Percentiles rank a stretch among this genome's conserved stretches.
These are phyloP conservation scores for Tiliqua scincoides DNA, from an alignment of 2,113 vertebrate species.

Conservation along the genomic window DNA sequence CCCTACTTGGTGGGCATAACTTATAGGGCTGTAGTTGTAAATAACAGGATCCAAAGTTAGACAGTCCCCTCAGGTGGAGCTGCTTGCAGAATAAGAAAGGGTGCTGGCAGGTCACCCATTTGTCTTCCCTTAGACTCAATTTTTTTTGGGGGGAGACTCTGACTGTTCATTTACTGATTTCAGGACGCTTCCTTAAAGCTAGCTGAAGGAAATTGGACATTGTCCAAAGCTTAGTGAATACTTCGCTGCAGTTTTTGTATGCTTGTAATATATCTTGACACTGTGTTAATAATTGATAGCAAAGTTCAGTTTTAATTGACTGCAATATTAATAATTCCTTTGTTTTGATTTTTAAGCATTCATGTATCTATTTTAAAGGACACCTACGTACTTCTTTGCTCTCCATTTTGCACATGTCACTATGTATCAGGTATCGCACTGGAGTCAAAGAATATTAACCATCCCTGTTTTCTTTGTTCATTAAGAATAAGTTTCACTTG, in stretches of 20 bases:
- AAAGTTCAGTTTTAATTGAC: constrained; percentile 32
- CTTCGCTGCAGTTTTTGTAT: constrained; percentile 19
- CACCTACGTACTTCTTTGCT: constrained; percentile 4
- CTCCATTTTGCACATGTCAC: constrained; percentile 5
- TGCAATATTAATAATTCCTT: constrained; percentile 31
- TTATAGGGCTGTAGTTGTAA: not conserved
- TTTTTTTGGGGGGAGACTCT: not conserved
- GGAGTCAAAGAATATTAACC: not conserved
- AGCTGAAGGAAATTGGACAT: not conserved
- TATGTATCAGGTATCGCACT: not conserved
- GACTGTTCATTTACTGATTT: not conserved
- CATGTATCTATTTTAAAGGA: constrained; percentile 14
- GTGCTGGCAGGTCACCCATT: not conserved
- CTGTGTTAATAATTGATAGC: constrained; percentile 20
- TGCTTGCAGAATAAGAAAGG: not conserved
- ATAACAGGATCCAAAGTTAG: not conserved
- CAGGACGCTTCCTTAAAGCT: not conserved
- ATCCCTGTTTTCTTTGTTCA: constrained; percentile 7
- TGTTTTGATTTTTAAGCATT: constrained; percentile 17
- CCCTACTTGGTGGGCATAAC: not conserved
- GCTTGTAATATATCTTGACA: constrained; percentile 17
- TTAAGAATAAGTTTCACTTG: not conserved
- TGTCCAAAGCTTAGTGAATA: not conserved
- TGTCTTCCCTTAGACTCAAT: not conserved
- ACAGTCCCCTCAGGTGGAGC: not conserved